Percentiles rank a stretch among this genome's conserved stretches.
Evolutionary conservation across 2,888 invertebrate genomes (phyloP).

Genomic region (Rhogogaster chlorosoma): DNA sequence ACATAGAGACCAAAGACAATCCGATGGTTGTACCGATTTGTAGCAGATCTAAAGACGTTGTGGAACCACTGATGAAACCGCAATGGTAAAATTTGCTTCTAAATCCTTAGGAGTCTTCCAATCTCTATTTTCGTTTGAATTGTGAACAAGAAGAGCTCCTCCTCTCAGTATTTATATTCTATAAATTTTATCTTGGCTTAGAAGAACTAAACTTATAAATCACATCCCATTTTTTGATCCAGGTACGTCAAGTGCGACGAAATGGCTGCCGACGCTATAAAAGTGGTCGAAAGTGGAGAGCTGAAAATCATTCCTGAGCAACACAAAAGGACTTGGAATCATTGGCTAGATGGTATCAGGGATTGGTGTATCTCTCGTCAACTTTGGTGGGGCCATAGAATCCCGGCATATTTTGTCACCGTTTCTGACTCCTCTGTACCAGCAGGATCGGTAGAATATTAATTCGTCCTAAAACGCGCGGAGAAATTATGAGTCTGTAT

Average conservation of each 20-base stretch:
- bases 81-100: constrained; percentile 87
- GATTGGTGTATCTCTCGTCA: constrained; percentile 99
- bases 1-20: constrained; percentile 91
- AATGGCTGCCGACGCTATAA: constrained; percentile 93
- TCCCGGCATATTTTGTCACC: constrained; percentile 94
- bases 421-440: constrained; percentile 77
- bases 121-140: constrained; percentile 11
- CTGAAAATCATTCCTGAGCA: constrained; percentile 94
- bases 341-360: constrained; percentile 97
- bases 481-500: neutral
- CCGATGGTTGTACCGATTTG: constrained; percentile 98
- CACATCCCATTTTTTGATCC: neutral
- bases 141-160: neutral
- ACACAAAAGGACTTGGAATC: constrained; percentile 95
- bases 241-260: constrained; percentile 92
- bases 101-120: neutral
- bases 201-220: neutral
- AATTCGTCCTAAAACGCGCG: neutral
- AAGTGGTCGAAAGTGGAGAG: constrained; percentile 89
- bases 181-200: neutral
- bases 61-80: constrained; percentile 96
- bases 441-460: constrained; percentile 70
- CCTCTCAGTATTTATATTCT: constrained; percentile 22
- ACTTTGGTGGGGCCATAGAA: constrained; percentile 99
- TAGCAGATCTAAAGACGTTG: constrained; percentile 97